phyloP scores from a whole-genome alignment of 2,888 invertebrate genomes.

The Brachyptera risi region DNA sequence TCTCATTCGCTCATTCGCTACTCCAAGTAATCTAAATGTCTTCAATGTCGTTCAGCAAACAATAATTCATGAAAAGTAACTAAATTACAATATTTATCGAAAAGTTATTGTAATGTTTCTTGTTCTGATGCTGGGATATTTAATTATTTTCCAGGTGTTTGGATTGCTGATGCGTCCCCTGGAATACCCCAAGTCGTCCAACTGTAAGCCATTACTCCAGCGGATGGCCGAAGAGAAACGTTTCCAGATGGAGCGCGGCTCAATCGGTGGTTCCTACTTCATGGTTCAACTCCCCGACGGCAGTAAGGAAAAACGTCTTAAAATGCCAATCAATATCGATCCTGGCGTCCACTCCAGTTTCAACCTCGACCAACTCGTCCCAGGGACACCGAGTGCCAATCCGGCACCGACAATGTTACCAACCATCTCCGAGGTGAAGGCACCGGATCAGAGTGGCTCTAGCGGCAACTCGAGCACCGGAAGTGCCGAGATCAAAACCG shows the following conservation, averaged over 20 bases:
- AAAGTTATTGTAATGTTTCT: too few species aligned
- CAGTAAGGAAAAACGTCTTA: constrained; percentile 82
- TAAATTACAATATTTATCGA: too few species aligned
- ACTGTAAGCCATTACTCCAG: constrained; percentile 77
- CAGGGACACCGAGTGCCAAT: constrained; percentile 67
- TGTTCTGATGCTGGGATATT: too few species aligned
- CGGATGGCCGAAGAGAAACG: constrained; percentile 92
- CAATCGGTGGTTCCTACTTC: constrained; percentile 83
- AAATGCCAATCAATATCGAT: constrained; percentile 87
- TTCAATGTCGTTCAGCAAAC: too few species aligned
- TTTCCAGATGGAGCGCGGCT: constrained; percentile 85
- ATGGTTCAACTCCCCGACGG: constrained; percentile 86
- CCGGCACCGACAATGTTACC: constrained; percentile 83
- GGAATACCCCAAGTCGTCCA: constrained; percentile 67
- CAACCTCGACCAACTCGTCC: constrained; percentile 78
- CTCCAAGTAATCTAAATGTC: too few species aligned
- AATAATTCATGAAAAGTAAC: too few species aligned
- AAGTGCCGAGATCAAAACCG: constrained; percentile 45
- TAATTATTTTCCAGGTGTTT: constrained; percentile 56
- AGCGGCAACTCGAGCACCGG: constrained; percentile 52
- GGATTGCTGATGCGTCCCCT: constrained; percentile 79
- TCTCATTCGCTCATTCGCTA: too few species aligned
- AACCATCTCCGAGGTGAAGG: constrained; percentile 76
- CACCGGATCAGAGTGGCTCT: constrained; percentile 57
- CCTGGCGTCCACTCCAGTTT: constrained; percentile 92